phyloP scores from a whole-genome alignment of 2,888 invertebrate species.

The Coecobrya sp. region DNA sequence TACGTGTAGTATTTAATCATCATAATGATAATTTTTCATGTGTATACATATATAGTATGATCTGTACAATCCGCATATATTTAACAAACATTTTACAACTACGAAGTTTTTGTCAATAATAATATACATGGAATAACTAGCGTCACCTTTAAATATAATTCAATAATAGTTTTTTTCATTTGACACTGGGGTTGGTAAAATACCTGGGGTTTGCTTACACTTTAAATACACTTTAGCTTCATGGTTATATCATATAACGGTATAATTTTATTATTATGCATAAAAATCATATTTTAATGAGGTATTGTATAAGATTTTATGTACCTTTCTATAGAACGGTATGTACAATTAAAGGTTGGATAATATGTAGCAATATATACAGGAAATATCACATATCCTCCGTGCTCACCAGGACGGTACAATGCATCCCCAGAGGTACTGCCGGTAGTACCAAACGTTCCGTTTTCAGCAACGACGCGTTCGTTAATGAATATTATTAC shows the following conservation, averaged over 20 bases:
- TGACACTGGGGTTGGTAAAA: constrained; percentile 76
- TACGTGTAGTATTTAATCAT: constrained; percentile 13
- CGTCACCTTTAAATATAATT: not conserved
- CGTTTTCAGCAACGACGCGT: constrained; percentile 58
- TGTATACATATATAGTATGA: not conserved
- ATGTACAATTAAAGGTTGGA: constrained; percentile 44
- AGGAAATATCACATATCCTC: constrained; percentile 80
- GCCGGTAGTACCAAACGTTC: constrained; percentile 71
- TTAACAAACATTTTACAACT: not conserved
- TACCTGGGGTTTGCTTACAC: constrained; percentile 40
- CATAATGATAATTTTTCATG: constrained; percentile 17
- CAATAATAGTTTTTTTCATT: constrained; percentile 49
- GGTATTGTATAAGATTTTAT: not conserved
- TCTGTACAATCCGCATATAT: constrained; percentile 47
- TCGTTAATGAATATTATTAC: constrained; percentile 65
- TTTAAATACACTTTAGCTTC: not conserved
- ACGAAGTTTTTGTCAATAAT: constrained; percentile 17
- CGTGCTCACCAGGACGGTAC: constrained; percentile 79
- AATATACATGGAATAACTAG: constrained; percentile 9
- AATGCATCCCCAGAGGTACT: constrained; percentile 79
- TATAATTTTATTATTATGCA: constrained; percentile 16
- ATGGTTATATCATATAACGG: not conserved
- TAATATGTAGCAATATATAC: constrained; percentile 65
- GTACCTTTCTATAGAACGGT: constrained; percentile 12
- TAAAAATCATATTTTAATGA: constrained; percentile 16